Percentiles rank a stretch among this genome's conserved stretches.
These are phyloP conservation scores for Copidosoma aretas DNA, from an alignment of 2,888 invertebrate species.

Conservation along the genomic window DNA sequence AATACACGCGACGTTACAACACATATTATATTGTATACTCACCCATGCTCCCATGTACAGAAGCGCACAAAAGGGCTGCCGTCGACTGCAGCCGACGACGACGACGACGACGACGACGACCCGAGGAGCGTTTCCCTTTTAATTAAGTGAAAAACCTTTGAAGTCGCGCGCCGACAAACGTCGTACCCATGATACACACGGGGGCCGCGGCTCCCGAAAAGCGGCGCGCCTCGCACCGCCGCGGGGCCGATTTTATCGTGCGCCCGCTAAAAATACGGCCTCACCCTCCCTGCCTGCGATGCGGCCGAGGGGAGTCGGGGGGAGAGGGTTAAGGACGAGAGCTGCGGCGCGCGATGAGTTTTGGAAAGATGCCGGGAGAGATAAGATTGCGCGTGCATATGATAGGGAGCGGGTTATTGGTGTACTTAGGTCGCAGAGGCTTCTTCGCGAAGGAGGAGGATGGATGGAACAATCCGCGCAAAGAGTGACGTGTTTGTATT, in stretches of 20 bases:
- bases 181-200: no score
- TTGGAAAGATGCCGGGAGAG: not conserved
- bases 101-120: no score
- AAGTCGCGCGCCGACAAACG: slow-evolving; percentile 31
- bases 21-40: no score
- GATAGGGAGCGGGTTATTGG: slow-evolving; percentile 2
- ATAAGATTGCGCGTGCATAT: not conserved
- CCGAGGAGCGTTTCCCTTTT: slow-evolving; percentile 34
- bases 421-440: not conserved
- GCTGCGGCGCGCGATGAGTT: no score
- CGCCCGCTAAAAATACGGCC: slow-evolving; percentile 20
- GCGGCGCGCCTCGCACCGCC: not conserved
- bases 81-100: no score
- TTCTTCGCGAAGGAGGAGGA: not conserved
- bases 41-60: no score
- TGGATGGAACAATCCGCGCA: no score
- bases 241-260: slow-evolving; percentile 18
- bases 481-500: no score
- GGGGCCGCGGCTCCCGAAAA: not conserved
- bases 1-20: no score
- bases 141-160: slow-evolving; percentile 36
- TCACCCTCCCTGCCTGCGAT: not conserved
- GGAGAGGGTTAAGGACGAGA: not conserved
- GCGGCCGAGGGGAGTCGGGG: not conserved
- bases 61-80: slow-evolving; percentile 14